phyloP scores from a whole-genome alignment of 1,140 invertebrate genomes.

The Cotesia chilonis region DNA sequence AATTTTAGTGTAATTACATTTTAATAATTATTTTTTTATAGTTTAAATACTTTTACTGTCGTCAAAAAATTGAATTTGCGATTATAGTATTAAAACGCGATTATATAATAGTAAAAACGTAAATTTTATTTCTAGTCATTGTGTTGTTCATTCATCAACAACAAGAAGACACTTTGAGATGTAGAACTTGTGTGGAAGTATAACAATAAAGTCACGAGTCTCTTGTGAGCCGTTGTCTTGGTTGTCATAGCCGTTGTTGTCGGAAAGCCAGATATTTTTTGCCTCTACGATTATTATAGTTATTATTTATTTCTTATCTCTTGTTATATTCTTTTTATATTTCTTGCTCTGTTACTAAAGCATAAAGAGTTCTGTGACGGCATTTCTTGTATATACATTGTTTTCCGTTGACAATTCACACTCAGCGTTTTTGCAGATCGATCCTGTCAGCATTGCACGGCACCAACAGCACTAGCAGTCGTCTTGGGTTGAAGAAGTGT shows the following conservation, averaged over 20 bases:
- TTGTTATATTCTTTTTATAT: conserved; percentile 34
- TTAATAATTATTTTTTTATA: no score
- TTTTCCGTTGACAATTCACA: conserved; percentile 9
- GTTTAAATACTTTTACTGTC: no score
- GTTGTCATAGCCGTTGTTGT: neutral
- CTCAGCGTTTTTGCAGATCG: conserved; percentile 10
- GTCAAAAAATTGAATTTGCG: no score
- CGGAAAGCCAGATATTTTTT: neutral
- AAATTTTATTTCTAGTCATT: neutral
- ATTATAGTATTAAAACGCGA: no score
- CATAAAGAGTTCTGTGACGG: neutral
- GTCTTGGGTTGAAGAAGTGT: conserved; percentile 54
- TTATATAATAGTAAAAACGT: no score
- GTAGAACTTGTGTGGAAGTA: no score
- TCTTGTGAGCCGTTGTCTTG: neutral
- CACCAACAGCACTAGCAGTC: conserved; percentile 53
- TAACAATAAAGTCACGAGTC: neutral
- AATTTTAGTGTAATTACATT: no score
- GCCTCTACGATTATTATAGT: neutral
- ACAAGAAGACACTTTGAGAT: neutral
- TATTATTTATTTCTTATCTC: neutral
- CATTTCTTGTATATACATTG: conserved; percentile 5
- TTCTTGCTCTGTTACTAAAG: neutral
- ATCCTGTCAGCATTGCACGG: neutral
- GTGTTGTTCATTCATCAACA: neutral